Percentiles rank a stretch among this genome's conserved stretches.
phyloP scores from a whole-genome alignment of 1,140 invertebrate species.

The Armadillidium nasatum region DNA sequence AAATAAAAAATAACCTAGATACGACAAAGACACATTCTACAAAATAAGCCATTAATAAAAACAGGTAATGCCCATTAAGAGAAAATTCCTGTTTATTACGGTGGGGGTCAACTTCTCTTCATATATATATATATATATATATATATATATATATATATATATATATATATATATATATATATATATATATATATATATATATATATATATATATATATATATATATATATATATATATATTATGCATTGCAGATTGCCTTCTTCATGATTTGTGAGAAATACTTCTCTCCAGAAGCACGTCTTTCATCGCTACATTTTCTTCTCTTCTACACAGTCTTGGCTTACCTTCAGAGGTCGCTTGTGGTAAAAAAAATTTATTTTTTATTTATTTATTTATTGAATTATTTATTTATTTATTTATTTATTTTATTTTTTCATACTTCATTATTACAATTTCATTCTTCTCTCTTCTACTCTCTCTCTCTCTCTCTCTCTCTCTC shows the following conservation, averaged over 20 bases:
- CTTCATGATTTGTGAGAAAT: constrained; percentile 46
- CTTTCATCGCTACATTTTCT: constrained; percentile 47
- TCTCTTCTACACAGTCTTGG: constrained; percentile 48
- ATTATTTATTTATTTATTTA: too few species aligned
- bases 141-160: constrained; percentile 11
- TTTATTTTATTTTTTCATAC: too few species aligned
- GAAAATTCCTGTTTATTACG: too few species aligned
- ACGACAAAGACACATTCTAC: too few species aligned
- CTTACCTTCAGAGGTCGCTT: constrained; percentile 45
- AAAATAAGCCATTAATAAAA: too few species aligned
- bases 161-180: constrained; percentile 11
- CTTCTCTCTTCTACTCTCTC: too few species aligned
- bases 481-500: too few species aligned
- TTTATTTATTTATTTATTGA: background rate
- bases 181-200: background rate
- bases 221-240: background rate
- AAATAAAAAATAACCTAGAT: too few species aligned
- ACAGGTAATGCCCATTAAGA: too few species aligned
- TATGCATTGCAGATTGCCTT: constrained; percentile 40
- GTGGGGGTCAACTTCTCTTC: too few species aligned
- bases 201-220: background rate
- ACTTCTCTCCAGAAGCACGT: constrained; percentile 47
- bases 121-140: constrained; percentile 6
- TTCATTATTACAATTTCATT: too few species aligned
- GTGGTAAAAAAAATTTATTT: constrained; percentile 34